These are phyloP conservation scores for Phrynocephalus guinanensis DNA, from an alignment of 2,797 vertebrate species.

Conservation along the genomic window DNA sequence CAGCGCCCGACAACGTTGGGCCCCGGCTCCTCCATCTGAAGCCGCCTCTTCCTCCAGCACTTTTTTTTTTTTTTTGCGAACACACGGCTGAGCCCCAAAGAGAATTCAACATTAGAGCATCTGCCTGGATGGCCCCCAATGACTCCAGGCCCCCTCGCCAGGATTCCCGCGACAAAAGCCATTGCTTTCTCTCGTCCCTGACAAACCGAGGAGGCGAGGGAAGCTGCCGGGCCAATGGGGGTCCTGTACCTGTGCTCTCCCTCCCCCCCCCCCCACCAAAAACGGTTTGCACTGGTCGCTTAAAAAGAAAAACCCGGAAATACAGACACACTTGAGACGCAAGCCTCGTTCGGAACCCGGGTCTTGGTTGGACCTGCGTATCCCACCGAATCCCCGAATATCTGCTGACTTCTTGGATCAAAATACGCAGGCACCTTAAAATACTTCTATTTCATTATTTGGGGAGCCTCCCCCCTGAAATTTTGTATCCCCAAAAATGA, in stretches of 20 bases:
- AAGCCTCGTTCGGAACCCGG: neutral
- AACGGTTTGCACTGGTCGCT: neutral
- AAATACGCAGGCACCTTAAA: too few species aligned
- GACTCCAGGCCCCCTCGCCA: constrained; percentile 33
- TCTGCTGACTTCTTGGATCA: too few species aligned
- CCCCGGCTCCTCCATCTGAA: constrained; percentile 57
- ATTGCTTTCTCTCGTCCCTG: neutral
- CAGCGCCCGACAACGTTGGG: constrained; percentile 70
- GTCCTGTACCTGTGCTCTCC: neutral
- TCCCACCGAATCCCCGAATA: neutral
- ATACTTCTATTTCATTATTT: too few species aligned
- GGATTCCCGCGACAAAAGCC: constrained; percentile 46
- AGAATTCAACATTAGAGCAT: constrained; percentile 72
- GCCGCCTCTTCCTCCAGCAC: constrained; percentile 70
- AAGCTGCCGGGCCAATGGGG: too few species aligned
- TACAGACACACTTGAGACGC: neutral
- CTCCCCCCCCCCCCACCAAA: neutral
- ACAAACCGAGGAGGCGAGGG: too few species aligned
- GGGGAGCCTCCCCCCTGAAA: neutral
- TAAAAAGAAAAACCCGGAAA: neutral
- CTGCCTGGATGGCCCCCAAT: constrained; percentile 43
- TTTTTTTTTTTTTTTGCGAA: constrained; percentile 65
- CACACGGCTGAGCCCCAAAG: constrained; percentile 76
- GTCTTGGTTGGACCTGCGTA: accelerated
- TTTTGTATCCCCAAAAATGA: too few species aligned